These are phyloP conservation scores for Psettodes erumei DNA, from an alignment of 2,113 vertebrate species.

Conservation along the genomic window DNA sequence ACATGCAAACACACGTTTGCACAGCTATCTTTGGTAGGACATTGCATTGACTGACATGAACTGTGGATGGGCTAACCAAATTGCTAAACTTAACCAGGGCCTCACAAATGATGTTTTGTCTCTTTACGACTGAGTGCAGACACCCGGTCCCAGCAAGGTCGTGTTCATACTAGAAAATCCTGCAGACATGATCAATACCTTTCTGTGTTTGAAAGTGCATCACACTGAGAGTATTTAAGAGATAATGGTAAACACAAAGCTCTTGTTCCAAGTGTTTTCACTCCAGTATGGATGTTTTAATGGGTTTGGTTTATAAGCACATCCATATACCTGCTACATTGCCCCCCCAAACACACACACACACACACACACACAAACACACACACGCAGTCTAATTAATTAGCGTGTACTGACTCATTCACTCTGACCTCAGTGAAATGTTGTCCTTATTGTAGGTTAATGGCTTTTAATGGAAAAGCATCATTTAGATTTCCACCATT, in stretches of 20 bases:
- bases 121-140: too few species aligned
- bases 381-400: constrained; percentile 46
- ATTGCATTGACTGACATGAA: too few species aligned
- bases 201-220: neutral
- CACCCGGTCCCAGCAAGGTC: too few species aligned
- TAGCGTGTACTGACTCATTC: constrained; percentile 34
- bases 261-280: constrained; percentile 51
- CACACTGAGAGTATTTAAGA: constrained; percentile 38
- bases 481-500: constrained; percentile 39
- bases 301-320: constrained; percentile 65
- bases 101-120: too few species aligned
- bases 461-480: constrained; percentile 48
- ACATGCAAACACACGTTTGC: neutral
- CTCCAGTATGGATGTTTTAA: constrained; percentile 71
- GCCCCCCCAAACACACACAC: neutral
- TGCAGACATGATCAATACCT: constrained; percentile 25
- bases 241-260: constrained; percentile 70
- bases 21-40: too few species aligned
- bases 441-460: constrained; percentile 53
- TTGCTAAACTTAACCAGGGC: too few species aligned
- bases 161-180: constrained; percentile 36
- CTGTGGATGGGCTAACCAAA: too few species aligned
- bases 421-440: constrained; percentile 31
- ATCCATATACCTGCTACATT: neutral
- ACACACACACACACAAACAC: constrained; percentile 15